These are phyloP conservation scores for Dasysyrphus albostriatus DNA, from an alignment of 2,888 invertebrate genomes.

Conservation along the genomic window DNA sequence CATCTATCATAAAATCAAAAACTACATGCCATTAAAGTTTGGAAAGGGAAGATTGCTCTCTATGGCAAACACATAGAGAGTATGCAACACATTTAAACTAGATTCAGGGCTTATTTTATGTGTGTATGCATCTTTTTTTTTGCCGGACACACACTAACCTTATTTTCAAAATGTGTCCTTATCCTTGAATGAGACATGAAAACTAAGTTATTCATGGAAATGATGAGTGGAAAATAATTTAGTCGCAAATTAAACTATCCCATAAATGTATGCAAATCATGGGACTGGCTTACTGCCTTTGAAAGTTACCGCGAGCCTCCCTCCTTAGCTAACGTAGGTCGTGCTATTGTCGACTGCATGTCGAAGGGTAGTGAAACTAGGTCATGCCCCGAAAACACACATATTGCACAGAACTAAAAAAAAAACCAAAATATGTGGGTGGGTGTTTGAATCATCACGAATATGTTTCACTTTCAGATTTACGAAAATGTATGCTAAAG, in stretches of 20 bases:
- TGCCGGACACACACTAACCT: slow-evolving; percentile 49
- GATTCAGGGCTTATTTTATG: slow-evolving; percentile 22
- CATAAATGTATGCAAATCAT: neutral
- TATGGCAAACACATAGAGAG: slow-evolving; percentile 27
- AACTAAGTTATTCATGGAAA: slow-evolving; percentile 29
- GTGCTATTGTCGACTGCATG: slow-evolving; percentile 51
- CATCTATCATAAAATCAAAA: slow-evolving; percentile 33
- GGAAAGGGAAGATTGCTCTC: slow-evolving; percentile 37
- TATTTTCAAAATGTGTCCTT: slow-evolving; percentile 53
- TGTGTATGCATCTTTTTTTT: neutral
- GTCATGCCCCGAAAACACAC: slow-evolving; percentile 70
- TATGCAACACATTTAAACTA: slow-evolving; percentile 66
- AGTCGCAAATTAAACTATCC: slow-evolving; percentile 47
- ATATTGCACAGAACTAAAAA: slow-evolving; percentile 38
- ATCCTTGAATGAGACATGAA: slow-evolving; percentile 29
- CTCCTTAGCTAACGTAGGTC: slow-evolving; percentile 22
- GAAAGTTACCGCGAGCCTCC: slow-evolving; percentile 28
- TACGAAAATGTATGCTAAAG: neutral
- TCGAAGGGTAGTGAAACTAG: slow-evolving; percentile 66
- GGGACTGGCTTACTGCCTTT: slow-evolving; percentile 14
- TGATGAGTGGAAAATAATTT: slow-evolving; percentile 31
- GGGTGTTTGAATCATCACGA: slow-evolving; percentile 16
- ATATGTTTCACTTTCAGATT: slow-evolving; percentile 20
- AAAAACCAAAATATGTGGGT: slow-evolving; percentile 15
- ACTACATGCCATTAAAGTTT: neutral